Conservation (phyloP, 2,113 vertebrate species). For the Anarrhichthys ocellatus region DNA sequence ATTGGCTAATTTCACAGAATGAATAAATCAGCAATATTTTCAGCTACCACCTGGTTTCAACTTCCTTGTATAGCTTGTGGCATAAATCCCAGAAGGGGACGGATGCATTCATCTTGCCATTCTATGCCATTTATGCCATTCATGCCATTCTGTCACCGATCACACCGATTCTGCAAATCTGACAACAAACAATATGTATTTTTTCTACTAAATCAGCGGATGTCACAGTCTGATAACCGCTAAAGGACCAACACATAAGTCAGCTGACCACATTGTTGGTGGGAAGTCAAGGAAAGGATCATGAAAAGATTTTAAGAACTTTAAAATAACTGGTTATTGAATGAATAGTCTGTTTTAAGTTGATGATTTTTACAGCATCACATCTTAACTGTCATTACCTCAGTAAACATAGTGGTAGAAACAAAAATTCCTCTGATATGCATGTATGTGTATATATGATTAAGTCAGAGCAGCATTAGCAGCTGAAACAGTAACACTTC, state of each 20-base stretch:
- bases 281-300: not conserved
- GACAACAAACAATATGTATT: not conserved
- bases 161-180: not conserved
- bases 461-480: conserved; percentile 75
- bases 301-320: not conserved
- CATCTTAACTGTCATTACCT: not conserved
- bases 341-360: too few relatives aligned
- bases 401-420: conserved; percentile 56
- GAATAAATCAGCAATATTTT: conserved; percentile 9
- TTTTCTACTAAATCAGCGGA: not conserved
- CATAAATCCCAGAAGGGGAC: not conserved
- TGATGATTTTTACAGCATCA: not conserved
- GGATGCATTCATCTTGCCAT: not conserved
- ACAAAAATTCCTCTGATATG: conserved; percentile 64
- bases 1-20: not conserved
- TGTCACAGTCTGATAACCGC: conserved; percentile 34
- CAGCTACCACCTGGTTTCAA: conserved; percentile 23
- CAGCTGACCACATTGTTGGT: not conserved
- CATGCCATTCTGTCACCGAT: not conserved
- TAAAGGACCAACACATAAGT: not conserved
- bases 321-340: too few relatives aligned
- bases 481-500: conserved; percentile 84
- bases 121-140: not conserved
- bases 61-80: not conserved
- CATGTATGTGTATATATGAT: conserved; percentile 73